Evolutionary conservation across 2,888 invertebrate species (phyloP), one percentile per base, ranked within the genome.

Genomic region (Myopa tessellatipennis): DNA sequence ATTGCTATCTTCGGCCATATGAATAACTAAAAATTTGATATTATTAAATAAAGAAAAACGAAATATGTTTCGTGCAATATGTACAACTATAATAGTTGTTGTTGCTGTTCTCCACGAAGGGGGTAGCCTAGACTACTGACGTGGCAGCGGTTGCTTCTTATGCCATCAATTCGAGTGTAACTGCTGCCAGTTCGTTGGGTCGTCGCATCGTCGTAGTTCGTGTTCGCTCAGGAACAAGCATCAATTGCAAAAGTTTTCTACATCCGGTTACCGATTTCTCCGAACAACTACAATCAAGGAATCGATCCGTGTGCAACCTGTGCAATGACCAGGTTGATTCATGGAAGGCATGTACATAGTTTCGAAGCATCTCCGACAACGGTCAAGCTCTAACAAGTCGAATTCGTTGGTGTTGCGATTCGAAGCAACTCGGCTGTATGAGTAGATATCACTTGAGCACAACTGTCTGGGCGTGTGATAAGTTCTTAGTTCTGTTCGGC

Each of bases 361-460:
- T 45, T 52, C 10, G 50, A 18, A 14, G 52, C 8, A 40, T 18
- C 67, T 67, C 16, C 16, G 40, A 50, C 73, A 63, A 18, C 18
- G 73, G 73, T 73, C 63, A 73, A 50, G 45, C 40, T 73, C 34
- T 45, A 50, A 73, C 63, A 73, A 73, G 73, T 73, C 61, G 38
- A 34, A 16, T n/a, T 69, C 18, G 16, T 40, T 72, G n/a, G 52
- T 70, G 55, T 52, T 65, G 67, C 26, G 26, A 26, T 26, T 26
- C 1, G 26, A 2, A 26, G 26, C 58, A 67, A 34, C 61, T 61
- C 4, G n/a, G n/a, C 74, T 45, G 50, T 68, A 68, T 26, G 60
- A 68, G 40, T 26, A 68, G 60, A 75, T 45, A 55, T 60, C 55
- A 67, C 68, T 75, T 68, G 40, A 68, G 40, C 58, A 26, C 68